Evolutionary conservation across 2,888 invertebrate species (phyloP), one percentile per base, ranked within the genome.

Genomic region (Euplexia lucipara): DNA sequence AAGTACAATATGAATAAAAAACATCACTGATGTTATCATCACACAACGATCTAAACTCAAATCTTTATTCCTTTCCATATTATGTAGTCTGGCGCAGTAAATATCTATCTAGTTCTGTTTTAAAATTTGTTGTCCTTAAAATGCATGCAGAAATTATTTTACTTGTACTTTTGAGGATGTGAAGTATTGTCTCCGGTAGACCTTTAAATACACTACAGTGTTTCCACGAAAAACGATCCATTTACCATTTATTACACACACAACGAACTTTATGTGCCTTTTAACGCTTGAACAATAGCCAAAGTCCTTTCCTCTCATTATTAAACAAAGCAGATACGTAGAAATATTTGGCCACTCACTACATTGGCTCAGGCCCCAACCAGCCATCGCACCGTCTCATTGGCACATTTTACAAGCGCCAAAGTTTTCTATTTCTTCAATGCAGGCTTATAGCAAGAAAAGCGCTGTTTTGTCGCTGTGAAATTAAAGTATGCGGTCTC

Each of bases 301-400:
- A 70, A 70, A 57, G 9, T 34, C 16, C n/a, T 39, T 18, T 63
- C 8, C 20, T 39, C 30, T 12, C 22, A 18, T 45, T 65, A 49
- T 42, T 56, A 39, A 49, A 72, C 52, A 57, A 37, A 63, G 20
- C n/a, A 9, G 30, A 32, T 12, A 53, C 18, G 30, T 12, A 45
- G 26, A 57, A 76, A 71, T 44, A 73, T 65, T 71, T 71, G 65
- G 73, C 54, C 39, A 54, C 34, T 71, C 56, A 47, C 51, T 51
- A 8, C 39, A 8, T 49, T 63, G 51, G 51, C 49, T 30, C 16
- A 12, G 9, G 39, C 45, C 65, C 77, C 73, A 73, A 60, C 39
- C 18, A 30, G 32, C 34, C 49, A 47, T 64, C 64, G 37, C 32
- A 39, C 8, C 54, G 54, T 56, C 54, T 54, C 45, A 52, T 39